These are phyloP conservation scores for Heteronetta atricapilla DNA, from an alignment of 2,113 vertebrate species.

Conservation along the genomic window DNA sequence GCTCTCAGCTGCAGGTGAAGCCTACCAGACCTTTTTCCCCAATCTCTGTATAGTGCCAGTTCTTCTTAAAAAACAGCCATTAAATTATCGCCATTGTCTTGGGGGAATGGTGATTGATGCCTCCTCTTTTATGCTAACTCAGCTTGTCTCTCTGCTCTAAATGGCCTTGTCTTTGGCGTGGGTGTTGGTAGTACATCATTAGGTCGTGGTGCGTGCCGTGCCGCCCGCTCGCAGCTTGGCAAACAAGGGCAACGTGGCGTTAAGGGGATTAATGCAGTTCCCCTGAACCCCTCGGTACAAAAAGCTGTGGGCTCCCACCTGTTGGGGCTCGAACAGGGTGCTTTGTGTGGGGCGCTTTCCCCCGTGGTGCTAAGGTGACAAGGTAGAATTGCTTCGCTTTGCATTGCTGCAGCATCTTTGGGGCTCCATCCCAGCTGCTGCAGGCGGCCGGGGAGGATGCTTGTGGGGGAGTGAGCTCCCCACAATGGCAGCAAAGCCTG, in stretches of 20 bases:
- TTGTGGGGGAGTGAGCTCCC: rapidly evolving
- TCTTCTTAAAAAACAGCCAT: slow-evolving; percentile 67
- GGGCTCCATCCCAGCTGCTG: not conserved
- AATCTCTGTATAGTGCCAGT: slow-evolving; percentile 44
- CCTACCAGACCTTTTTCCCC: slow-evolving; percentile 60
- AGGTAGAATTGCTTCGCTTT: not conserved
- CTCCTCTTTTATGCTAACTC: slow-evolving; percentile 59
- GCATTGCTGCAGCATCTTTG: rapidly evolving
- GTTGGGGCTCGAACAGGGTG: rapidly evolving
- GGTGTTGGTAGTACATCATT: slow-evolving; percentile 43
- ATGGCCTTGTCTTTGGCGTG: slow-evolving; percentile 39
- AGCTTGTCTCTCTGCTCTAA: slow-evolving; percentile 55
- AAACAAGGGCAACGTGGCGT: rapidly evolving
- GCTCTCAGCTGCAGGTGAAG: slow-evolving; percentile 71
- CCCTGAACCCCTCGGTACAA: not conserved
- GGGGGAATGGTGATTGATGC: slow-evolving; percentile 63
- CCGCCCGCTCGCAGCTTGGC: not conserved
- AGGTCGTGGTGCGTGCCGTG: not conserved
- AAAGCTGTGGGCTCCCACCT: not conserved
- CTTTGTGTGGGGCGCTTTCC: not conserved
- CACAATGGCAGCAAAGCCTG: rapidly evolving
- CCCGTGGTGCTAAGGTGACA: not conserved
- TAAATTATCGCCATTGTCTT: slow-evolving; percentile 71
- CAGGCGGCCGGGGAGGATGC: rapidly evolving
- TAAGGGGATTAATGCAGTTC: not conserved